Conservation (phyloP, 1,140 invertebrate genomes). For the Ditylenchus dipsaci region DNA sequence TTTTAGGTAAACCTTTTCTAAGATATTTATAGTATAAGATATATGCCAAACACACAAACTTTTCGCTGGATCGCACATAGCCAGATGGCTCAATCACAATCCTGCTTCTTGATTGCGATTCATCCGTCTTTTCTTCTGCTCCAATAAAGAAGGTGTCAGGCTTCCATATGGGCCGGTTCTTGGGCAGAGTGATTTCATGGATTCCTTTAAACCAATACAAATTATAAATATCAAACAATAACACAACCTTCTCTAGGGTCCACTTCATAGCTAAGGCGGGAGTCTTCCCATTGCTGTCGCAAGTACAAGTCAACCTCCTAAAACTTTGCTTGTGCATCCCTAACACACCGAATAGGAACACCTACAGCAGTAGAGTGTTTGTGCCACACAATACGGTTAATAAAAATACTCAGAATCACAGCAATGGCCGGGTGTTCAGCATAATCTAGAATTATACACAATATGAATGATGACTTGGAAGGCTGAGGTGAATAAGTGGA, state of each 20-base stretch:
- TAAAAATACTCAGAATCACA: constrained; percentile 48
- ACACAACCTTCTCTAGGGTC: constrained; percentile 47
- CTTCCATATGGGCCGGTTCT: constrained; percentile 43
- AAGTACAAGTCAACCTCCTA: constrained; percentile 53
- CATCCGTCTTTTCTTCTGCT: not conserved
- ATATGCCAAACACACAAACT: not conserved
- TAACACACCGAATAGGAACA: not conserved
- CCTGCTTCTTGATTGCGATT: not conserved
- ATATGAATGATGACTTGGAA: not conserved
- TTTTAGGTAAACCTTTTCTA: too few relatives aligned
- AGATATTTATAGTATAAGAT: too few relatives aligned
- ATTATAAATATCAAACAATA: too few relatives aligned
- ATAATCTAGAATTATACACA: constrained; percentile 27
- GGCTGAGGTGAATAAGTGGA: not conserved
- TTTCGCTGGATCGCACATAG: constrained; percentile 24
- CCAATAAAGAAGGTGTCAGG: constrained; percentile 53
- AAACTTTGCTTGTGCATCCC: not conserved
- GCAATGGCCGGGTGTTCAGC: constrained; percentile 53
- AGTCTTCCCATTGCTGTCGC: constrained; percentile 54
- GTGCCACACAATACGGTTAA: constrained; percentile 50
- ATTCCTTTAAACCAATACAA: not conserved
- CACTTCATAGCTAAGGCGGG: constrained; percentile 50
- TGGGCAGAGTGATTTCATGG: constrained; percentile 27
- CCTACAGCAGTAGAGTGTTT: constrained; percentile 36
- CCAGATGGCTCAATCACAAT: constrained; percentile 25